phyloP scores from a whole-genome alignment of 1,140 invertebrate genomes.

The Popillia japonica region DNA sequence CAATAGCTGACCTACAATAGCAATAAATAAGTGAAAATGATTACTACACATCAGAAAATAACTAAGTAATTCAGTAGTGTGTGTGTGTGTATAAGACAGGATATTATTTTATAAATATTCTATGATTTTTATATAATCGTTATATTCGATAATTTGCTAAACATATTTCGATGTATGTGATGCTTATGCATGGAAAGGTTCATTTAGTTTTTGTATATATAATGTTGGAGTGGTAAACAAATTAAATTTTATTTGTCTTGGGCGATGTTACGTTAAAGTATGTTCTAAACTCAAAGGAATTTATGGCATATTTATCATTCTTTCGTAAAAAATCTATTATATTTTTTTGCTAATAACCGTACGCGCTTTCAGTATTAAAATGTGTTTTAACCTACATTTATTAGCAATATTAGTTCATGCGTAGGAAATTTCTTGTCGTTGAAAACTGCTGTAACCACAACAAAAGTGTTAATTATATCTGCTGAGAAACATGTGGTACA shows the following conservation, averaged over 20 bases:
- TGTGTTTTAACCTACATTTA: too few species aligned
- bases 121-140: neutral
- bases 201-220: conserved; percentile 27
- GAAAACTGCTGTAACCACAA: too few species aligned
- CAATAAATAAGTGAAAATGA: too few species aligned
- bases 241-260: conserved; percentile 2
- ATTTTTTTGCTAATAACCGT: neutral
- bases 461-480: too few species aligned
- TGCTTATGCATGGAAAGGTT: conserved; percentile 31
- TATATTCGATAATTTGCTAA: conserved; percentile 34
- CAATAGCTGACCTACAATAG: neutral
- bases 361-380: too few species aligned
- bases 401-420: too few species aligned
- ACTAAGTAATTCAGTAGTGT: neutral
- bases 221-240: neutral
- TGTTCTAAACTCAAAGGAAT: neutral
- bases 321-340: too few species aligned
- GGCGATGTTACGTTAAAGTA: neutral
- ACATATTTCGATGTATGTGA: conserved; percentile 32
- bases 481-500: too few species aligned
- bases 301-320: conserved; percentile 20
- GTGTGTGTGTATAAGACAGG: conserved; percentile 26
- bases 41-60: too few species aligned
- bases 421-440: too few species aligned
- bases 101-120: neutral